These are phyloP conservation scores for Hiodon tergisus DNA, from an alignment of 2,113 vertebrate genomes.

Conservation along the genomic window DNA sequence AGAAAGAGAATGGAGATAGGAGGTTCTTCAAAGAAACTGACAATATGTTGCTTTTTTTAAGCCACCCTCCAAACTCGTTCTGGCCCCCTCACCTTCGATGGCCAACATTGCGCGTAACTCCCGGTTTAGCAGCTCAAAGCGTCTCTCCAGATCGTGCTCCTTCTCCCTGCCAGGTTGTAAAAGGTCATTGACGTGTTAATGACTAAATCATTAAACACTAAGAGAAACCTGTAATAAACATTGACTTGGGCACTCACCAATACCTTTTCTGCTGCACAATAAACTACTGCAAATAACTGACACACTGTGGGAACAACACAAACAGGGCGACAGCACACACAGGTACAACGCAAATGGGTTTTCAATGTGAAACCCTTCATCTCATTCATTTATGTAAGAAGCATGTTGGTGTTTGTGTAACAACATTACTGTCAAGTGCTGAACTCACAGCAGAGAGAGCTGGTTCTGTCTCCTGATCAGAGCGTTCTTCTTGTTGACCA, in stretches of 20 bases:
- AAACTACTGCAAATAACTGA: constrained; percentile 97
- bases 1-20: too few species aligned
- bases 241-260: constrained; percentile 80
- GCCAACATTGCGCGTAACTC: constrained; percentile 96
- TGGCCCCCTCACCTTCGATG: constrained; percentile 81
- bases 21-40: too few species aligned
- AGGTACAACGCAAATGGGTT: not conserved
- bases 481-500: constrained; percentile 99
- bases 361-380: too few species aligned
- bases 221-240: constrained; percentile 92
- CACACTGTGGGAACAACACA: constrained; percentile 56
- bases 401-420: too few species aligned
- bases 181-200: constrained; percentile 99
- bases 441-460: constrained; percentile 91
- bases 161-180: constrained; percentile 96
- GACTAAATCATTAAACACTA: constrained; percentile 99
- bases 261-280: constrained; percentile 82
- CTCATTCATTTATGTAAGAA: too few species aligned
- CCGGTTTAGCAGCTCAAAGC: constrained; percentile 95
- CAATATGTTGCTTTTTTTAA: too few species aligned
- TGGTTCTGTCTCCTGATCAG: constrained; percentile 97
- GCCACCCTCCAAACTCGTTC: not conserved
- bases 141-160: constrained; percentile 97
- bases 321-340: not conserved
- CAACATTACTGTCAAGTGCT: constrained; percentile 8